Percentiles rank a stretch among this genome's conserved stretches.
These are phyloP conservation scores for Spodoptera exigua DNA, from an alignment of 2,888 invertebrate species.

Conservation along the genomic window DNA sequence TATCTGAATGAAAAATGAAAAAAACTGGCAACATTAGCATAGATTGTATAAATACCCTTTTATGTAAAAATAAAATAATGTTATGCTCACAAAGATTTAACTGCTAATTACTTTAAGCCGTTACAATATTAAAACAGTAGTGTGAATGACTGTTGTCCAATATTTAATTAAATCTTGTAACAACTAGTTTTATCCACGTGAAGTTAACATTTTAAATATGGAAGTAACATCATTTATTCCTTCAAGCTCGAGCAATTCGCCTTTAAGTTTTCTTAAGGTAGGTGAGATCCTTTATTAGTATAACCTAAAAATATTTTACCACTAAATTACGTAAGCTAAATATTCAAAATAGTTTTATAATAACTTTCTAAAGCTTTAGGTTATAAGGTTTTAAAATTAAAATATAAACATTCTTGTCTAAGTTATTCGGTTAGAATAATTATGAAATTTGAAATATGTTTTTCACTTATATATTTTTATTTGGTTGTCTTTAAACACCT, in stretches of 20 bases:
- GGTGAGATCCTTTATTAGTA: conserved; percentile 13
- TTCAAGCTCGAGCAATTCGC: conserved; percentile 6
- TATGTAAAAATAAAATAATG: too few species aligned
- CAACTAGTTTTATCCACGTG: conserved; percentile 1
- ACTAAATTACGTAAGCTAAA: neutral
- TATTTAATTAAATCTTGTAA: conserved; percentile 6
- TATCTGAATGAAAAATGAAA: too few species aligned
- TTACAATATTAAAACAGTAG: neutral
- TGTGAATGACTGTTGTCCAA: conserved; percentile 8
- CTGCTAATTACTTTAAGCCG: neutral
- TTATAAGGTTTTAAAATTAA: too few species aligned
- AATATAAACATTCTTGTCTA: too few species aligned
- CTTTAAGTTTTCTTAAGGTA: conserved; percentile 28
- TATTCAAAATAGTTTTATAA: too few species aligned
- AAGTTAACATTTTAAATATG: conserved; percentile 29
- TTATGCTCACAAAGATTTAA: too few species aligned
- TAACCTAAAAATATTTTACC: neutral
- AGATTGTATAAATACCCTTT: neutral
- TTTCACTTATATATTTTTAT: too few species aligned
- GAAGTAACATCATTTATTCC: conserved; percentile 32
- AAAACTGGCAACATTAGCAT: conserved; percentile 1
- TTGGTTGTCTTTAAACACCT: too few species aligned
- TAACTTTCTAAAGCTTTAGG: too few species aligned
- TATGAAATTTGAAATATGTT: too few species aligned
- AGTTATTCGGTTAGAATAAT: too few species aligned